Conservation (phyloP, 2,888 invertebrate genomes). For the Sinopyrophorus schimmeli region DNA sequence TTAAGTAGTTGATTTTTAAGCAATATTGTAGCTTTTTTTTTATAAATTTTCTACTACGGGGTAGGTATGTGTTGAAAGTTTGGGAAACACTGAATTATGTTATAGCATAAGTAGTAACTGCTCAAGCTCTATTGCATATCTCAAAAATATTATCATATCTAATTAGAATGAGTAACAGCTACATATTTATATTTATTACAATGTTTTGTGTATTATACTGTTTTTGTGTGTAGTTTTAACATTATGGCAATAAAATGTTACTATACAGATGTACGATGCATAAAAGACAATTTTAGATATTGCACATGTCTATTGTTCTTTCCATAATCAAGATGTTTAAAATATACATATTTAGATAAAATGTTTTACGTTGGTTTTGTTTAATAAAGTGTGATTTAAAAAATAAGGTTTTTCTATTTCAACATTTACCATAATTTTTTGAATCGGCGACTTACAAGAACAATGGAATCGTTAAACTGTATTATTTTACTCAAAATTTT, state of each 20-base stretch:
- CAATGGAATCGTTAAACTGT: too few relatives aligned
- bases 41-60: too few relatives aligned
- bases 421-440: too few relatives aligned
- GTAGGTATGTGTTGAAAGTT: background rate
- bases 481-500: too few relatives aligned
- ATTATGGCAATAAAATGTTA: conserved; percentile 34
- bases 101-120: conserved; percentile 20
- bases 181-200: conserved; percentile 47
- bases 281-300: conserved; percentile 53
- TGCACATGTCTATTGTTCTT: conserved; percentile 55
- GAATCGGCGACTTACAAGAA: too few relatives aligned
- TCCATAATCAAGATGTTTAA: conserved; percentile 56
- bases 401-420: background rate
- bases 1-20: background rate
- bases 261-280: conserved; percentile 31
- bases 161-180: conserved; percentile 46
- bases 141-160: conserved; percentile 21
- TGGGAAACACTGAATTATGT: too few relatives aligned
- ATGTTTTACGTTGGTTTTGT: conserved; percentile 55
- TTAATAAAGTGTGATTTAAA: conserved; percentile 55
- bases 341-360: conserved; percentile 50
- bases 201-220: conserved; percentile 44
- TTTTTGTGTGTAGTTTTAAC: conserved; percentile 33
- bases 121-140: conserved; percentile 29
- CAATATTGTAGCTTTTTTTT: too few relatives aligned